Evolutionary conservation across 1,140 invertebrate genomes (phyloP).

Genomic region (Cherax destructor): DNA sequence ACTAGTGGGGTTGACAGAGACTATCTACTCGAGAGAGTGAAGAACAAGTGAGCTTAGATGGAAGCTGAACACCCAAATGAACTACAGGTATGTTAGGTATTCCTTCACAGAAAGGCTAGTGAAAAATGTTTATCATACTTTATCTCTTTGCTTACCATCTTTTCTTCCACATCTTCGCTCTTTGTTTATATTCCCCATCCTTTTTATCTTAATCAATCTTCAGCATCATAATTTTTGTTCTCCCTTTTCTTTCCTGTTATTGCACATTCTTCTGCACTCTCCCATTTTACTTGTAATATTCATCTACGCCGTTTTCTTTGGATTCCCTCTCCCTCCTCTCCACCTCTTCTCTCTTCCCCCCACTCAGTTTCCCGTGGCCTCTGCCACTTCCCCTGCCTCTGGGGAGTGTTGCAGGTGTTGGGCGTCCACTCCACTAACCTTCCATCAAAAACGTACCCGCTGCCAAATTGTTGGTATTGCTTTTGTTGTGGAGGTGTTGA

Average conservation of each 20-base stretch:
- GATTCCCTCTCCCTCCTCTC: constrained; percentile 8
- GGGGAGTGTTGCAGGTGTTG: not conserved
- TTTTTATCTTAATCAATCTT: too few species aligned
- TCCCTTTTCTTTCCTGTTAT: too few species aligned
- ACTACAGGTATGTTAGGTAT: too few species aligned
- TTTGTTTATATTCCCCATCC: too few species aligned
- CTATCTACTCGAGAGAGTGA: too few species aligned
- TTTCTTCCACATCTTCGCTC: not conserved
- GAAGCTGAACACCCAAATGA: too few species aligned
- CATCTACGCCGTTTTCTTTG: not conserved
- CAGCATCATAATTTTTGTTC: too few species aligned
- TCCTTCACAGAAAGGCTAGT: too few species aligned
- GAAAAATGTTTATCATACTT: too few species aligned
- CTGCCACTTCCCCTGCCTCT: not conserved
- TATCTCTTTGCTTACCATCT: not conserved
- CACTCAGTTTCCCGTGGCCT: not conserved
- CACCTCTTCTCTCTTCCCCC: not conserved
- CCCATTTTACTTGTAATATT: too few species aligned
- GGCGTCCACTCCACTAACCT: not conserved
- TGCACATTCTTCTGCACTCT: not conserved
- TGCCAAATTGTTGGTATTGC: constrained; percentile 16
- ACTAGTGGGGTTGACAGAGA: too few species aligned
- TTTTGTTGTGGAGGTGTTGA: not conserved
- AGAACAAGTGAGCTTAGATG: too few species aligned
- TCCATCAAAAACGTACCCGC: constrained; percentile 3